Conservation (phyloP, 2,888 invertebrate genomes). For the Ophion ventricosus region DNA sequence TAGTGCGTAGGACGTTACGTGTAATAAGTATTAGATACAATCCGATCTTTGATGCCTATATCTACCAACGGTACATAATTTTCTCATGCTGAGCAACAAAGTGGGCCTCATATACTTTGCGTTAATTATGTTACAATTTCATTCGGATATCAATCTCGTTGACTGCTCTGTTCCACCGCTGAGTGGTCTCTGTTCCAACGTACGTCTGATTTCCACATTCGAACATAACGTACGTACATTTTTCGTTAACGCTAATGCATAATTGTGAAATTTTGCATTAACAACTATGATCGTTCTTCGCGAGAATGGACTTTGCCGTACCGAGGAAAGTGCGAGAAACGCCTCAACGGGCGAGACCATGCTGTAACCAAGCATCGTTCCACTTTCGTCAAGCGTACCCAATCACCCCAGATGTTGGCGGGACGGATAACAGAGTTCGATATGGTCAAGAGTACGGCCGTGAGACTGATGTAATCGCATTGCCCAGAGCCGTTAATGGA, state of each 20-base stretch:
- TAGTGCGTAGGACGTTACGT: slow-evolving; percentile 61
- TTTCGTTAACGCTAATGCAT: slow-evolving; percentile 11
- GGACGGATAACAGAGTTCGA: slow-evolving; percentile 54
- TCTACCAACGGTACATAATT: slow-evolving; percentile 11
- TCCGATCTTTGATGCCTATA: slow-evolving; percentile 35
- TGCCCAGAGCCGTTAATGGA: slow-evolving; percentile 71
- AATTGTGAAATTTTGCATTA: slow-evolving; percentile 38
- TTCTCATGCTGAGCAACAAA: slow-evolving; percentile 23
- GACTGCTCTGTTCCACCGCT: slow-evolving; percentile 34
- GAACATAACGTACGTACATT: slow-evolving; percentile 6
- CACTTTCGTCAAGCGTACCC: slow-evolving; percentile 65
- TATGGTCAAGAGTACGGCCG: slow-evolving; percentile 70
- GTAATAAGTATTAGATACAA: slow-evolving; percentile 55
- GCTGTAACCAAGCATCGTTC: slow-evolving; percentile 52
- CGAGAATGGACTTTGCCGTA: slow-evolving; percentile 51
- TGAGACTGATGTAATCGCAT: slow-evolving; percentile 71
- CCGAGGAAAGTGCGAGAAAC: slow-evolving; percentile 9
- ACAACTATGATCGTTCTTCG: slow-evolving; percentile 52
- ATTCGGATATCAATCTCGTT: slow-evolving; percentile 60
- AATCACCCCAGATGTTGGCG: slow-evolving; percentile 25
- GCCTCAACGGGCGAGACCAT: slow-evolving; percentile 10
- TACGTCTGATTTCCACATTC: neutral
- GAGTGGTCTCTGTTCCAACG: neutral
- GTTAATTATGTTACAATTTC: slow-evolving; percentile 57
- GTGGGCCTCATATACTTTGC: slow-evolving; percentile 25